phyloP scores from a whole-genome alignment of 2,797 vertebrate species.

The Microcaecilia unicolor region DNA sequence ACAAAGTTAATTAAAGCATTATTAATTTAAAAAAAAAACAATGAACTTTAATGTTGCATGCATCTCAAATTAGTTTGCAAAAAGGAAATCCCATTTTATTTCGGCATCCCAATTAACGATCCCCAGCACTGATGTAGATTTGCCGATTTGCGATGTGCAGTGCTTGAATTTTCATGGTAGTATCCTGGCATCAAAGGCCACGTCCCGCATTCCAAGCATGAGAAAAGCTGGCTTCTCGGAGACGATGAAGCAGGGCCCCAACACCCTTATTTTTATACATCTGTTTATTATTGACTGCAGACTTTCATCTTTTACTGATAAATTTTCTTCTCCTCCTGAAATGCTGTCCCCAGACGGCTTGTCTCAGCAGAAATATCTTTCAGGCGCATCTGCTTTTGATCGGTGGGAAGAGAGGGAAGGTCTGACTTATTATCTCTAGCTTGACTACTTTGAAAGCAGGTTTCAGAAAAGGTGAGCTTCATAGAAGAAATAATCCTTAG shows the following conservation, averaged over 20 bases:
- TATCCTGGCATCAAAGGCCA: conserved; percentile 51
- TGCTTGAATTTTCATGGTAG: conserved; percentile 45
- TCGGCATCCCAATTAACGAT: conserved; percentile 31
- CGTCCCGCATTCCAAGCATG: conserved; percentile 35
- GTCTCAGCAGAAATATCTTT: conserved; percentile 53
- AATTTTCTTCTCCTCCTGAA: conserved; percentile 63
- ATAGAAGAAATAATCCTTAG: neutral
- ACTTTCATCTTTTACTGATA: conserved; percentile 77
- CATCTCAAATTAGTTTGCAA: too few relatives aligned
- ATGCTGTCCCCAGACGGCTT: conserved; percentile 55
- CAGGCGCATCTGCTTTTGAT: conserved; percentile 73
- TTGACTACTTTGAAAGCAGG: conserved; percentile 47
- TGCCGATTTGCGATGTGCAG: conserved; percentile 58
- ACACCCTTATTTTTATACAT: conserved; percentile 69
- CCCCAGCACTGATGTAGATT: conserved; percentile 46
- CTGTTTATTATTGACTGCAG: conserved; percentile 87
- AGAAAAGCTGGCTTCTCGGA: conserved; percentile 53
- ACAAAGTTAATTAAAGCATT: too few relatives aligned
- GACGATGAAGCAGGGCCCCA: conserved; percentile 58
- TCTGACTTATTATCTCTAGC: conserved; percentile 59
- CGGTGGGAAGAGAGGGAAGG: conserved; percentile 54
- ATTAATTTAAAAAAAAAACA: too few relatives aligned
- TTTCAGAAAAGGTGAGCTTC: conserved; percentile 44
- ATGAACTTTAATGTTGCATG: too few relatives aligned
- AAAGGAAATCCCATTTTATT: too few relatives aligned